Base-by-base conservation (phyloP, 1,140 invertebrate genomes). In the Lepidurus arcticus region DNA sequence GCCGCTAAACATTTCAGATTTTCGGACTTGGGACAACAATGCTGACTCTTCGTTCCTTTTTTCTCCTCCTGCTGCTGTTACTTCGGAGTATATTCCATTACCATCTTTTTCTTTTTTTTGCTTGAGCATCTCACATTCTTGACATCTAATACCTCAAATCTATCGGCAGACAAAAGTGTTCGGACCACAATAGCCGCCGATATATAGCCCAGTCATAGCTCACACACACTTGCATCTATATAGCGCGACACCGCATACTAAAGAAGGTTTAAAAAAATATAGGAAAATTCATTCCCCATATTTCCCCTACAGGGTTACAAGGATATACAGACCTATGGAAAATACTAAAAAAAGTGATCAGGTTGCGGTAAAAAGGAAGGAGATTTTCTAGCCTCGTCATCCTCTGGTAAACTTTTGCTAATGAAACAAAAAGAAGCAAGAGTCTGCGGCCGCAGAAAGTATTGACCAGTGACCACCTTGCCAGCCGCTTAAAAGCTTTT, bases 121-220 rank as follows among this genome's bases (percentile, higher is more conserved):
- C 53, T 65, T 65, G 53, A 65, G 21, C 53, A 21, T 65, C 53
- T 65, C 53, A 16, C 53, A 65, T 65, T 65, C 21, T 65, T 65
- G 53, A 65, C 53, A 65, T n/a, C 53, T 65, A 65, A 65, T 65
- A 65, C 53, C 53, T 65, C 53, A 65, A 65, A 65, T 65, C 53
- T 65, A 65, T 65, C 53, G 53, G 53, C 13, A 21, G 13, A 65
- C 53, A 65, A 65, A 65, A 65, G 53, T 21, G 53, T 65, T 65
- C 4, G 13, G 53, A 65, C 53, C 53, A 65, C 53, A 65, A 65
- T 65, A 65, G 53, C 16, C 53, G 53, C 53, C 53, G 53, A 65
- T 65, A 65, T 65, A 65, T 65, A 65, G 53, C 53, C 53, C 53
- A 65, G 53, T 65, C 53, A 65, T 65, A 65, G 53, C 53, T 65